phyloP scores from a whole-genome alignment of 2,113 vertebrate genomes.

The Athene cunicularia region DNA sequence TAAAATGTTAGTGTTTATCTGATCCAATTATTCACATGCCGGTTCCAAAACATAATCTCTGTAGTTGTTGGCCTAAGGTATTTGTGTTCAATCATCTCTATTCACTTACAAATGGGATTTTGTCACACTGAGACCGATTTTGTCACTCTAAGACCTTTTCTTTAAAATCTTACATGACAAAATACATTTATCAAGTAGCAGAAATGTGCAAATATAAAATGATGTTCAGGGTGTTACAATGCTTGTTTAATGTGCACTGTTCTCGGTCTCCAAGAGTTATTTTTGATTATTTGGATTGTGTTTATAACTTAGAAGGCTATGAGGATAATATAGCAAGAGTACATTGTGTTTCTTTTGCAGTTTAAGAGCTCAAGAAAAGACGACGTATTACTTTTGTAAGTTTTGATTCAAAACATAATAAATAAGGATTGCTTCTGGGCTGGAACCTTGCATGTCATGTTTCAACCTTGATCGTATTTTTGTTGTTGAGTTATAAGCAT shows the following conservation, averaged over 20 bases:
- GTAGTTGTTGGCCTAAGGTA: background rate
- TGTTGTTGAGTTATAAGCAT: background rate
- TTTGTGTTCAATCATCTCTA: background rate
- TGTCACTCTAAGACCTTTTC: background rate
- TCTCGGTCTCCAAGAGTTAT: rapidly evolving
- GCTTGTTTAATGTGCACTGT: background rate
- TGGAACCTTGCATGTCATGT: background rate
- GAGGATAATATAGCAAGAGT: background rate
- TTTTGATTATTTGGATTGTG: background rate
- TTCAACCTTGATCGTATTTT: background rate
- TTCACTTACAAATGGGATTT: background rate
- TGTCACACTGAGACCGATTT: background rate
- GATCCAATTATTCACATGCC: background rate
- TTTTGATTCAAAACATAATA: background rate
- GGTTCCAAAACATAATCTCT: background rate
- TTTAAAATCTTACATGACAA: background rate
- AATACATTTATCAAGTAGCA: background rate
- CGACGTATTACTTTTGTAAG: background rate
- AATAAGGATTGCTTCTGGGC: background rate
- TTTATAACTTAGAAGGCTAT: background rate
- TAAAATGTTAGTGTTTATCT: background rate
- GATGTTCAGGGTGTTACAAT: background rate
- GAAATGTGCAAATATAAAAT: background rate
- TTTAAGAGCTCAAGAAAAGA: background rate
- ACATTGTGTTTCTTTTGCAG: background rate